phyloP scores from a whole-genome alignment of 2,797 vertebrate genomes.

The Sebastes trivittatus region DNA sequence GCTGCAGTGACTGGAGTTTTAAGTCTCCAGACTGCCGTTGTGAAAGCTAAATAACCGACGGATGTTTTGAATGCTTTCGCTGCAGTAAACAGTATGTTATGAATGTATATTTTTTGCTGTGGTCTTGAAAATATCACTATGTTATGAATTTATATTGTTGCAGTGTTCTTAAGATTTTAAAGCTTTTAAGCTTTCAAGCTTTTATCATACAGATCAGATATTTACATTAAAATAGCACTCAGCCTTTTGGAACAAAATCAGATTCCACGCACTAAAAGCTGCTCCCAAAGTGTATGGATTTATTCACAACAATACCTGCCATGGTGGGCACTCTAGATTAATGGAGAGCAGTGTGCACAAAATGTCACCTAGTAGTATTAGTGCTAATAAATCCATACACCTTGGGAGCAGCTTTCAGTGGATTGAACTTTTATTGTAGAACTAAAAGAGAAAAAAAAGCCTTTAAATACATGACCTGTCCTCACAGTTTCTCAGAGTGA shows the following conservation, averaged over 20 bases:
- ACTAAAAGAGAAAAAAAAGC: background rate
- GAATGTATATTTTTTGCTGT: background rate
- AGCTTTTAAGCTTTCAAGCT: constrained; percentile 4
- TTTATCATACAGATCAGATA: constrained; percentile 30
- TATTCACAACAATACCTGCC: constrained; percentile 31
- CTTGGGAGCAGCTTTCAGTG: constrained; percentile 39
- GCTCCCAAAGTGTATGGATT: constrained; percentile 28
- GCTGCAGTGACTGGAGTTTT: background rate
- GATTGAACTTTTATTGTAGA: constrained; percentile 34
- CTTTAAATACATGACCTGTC: background rate
- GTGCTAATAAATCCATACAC: constrained; percentile 41
- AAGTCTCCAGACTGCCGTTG: background rate
- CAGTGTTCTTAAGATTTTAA: background rate
- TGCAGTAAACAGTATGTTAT: constrained; percentile 1
- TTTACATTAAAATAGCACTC: constrained; percentile 40
- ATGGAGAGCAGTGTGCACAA: constrained; percentile 33
- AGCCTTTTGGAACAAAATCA: background rate
- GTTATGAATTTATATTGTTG: background rate
- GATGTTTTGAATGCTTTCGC: constrained; percentile 1
- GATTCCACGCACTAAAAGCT: constrained; percentile 28
- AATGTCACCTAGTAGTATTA: constrained; percentile 38
- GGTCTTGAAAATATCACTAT: background rate
- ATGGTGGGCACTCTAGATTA: constrained; percentile 36
- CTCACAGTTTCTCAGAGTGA: constrained; percentile 2
- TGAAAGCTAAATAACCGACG: constrained; percentile 1